Evolutionary conservation across 2,797 vertebrate species (phyloP), one percentile per base, ranked within the genome.

Genomic region (Chanos chanos): DNA sequence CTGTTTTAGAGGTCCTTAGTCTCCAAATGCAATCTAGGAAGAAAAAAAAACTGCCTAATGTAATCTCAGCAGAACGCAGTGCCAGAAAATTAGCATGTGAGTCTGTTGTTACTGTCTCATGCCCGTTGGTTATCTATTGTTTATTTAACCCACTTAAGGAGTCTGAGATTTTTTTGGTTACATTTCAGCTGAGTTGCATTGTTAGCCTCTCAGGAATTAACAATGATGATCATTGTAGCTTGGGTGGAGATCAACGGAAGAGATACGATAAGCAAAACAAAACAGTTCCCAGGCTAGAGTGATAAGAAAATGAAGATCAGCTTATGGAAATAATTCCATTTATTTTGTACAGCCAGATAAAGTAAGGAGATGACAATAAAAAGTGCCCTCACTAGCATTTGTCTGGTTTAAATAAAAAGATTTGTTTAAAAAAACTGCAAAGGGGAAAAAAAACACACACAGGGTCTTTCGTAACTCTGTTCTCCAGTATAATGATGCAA

Each of bases 271-370:
- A 53, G 71, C 64, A 76, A 75, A 81, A 77, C 66, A 76, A 82
- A 82, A 78, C 66, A 55, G 55, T 73, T 79, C 65, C 60, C 71
- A 67, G 72, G 74, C 61, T 76, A 58, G 61, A 44, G 27, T 58
- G 66, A 78, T 81, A 79, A 77, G 68, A 66, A 70, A 60, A 75
- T 69, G 37, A 21, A 68, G 72, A 80, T 76, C 72, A 68, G 71
- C 72, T 77, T 71, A 53, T 73, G 69, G 66, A 81, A 82, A 79
- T 77, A 75, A 78, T 74, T 82, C 47, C 16, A 68, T 80, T 84
- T 77, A 74, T 62, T 66, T 75, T 74, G 69, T 9, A 12, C 58
- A 66, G 68, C 15, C 25, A 74, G 77, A 81, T 81, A 78, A 85
- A 80, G 61, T 4, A n/a, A 4, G 76, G 63, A 34, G 22, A 62